A percentile compares a stretch with the other conserved stretches of the same genome.
phyloP scores from a whole-genome alignment of 1,140 invertebrate species.

The Drosophila chauvacae region DNA sequence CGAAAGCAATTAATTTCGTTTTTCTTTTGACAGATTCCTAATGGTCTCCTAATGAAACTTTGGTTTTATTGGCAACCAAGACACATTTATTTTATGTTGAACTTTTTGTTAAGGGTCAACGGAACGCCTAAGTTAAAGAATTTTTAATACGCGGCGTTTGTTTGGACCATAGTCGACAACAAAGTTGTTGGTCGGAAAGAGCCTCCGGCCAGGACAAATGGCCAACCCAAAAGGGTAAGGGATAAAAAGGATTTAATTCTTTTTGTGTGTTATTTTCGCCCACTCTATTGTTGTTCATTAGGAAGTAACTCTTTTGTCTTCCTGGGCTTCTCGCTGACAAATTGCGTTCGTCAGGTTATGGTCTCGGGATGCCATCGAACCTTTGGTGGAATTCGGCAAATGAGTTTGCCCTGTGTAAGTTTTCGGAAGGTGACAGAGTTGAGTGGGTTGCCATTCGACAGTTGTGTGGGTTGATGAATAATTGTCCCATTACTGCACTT shows the following conservation, averaged over 20 bases:
- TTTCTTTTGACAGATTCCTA: neutral
- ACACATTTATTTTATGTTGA: constrained; percentile 29
- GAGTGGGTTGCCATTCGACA: constrained; percentile 9
- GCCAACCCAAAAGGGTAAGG: constrained; percentile 9
- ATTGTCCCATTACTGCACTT: no score
- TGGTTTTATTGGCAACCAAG: constrained; percentile 34
- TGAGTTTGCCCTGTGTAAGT: constrained; percentile 25
- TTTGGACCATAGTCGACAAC: neutral
- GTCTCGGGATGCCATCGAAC: neutral
- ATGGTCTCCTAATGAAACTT: constrained; percentile 52
- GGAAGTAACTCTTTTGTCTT: constrained; percentile 34
- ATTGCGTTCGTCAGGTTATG: constrained; percentile 34
- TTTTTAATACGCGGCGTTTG: constrained; percentile 36
- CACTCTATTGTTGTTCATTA: constrained; percentile 31
- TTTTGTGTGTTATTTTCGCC: constrained; percentile 3
- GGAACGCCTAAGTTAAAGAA: constrained; percentile 11
- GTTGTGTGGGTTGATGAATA: neutral
- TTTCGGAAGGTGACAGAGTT: constrained; percentile 26
- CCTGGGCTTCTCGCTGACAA: constrained; percentile 33
- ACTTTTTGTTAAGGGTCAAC: constrained; percentile 5
- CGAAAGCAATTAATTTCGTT: constrained; percentile 5
- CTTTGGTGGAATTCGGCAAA: constrained; percentile 35
- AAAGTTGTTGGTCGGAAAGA: constrained; percentile 25
- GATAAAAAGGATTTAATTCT: constrained; percentile 24
- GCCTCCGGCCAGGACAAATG: constrained; percentile 28